phyloP scores from a whole-genome alignment of 1,140 invertebrate species.

The Drosophila trapezifrons region DNA sequence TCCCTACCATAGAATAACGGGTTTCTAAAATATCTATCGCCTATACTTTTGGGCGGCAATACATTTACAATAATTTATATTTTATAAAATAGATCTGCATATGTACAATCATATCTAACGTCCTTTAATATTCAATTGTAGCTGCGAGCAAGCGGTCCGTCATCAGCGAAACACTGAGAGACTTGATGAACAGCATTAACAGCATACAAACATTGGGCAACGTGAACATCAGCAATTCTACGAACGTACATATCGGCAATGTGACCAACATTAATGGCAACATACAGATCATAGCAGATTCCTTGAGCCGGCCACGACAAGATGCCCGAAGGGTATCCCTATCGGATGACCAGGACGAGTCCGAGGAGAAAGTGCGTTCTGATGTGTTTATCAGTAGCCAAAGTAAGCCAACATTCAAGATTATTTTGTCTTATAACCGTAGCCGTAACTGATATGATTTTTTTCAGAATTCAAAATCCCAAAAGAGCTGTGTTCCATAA shows the following conservation, averaged over 20 bases:
- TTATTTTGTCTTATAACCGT: too few species aligned
- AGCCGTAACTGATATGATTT: not conserved
- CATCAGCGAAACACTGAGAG: slow-evolving; percentile 61
- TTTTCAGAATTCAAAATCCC: slow-evolving; percentile 74
- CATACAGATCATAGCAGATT: slow-evolving; percentile 80
- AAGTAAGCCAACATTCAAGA: slow-evolving; percentile 34
- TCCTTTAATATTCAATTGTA: not conserved
- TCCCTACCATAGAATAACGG: too few species aligned
- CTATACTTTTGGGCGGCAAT: too few species aligned
- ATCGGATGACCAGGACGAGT: slow-evolving; percentile 41
- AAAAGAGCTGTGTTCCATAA: slow-evolving; percentile 65
- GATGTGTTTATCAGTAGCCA: slow-evolving; percentile 62
- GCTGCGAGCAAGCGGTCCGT: slow-evolving; percentile 39
- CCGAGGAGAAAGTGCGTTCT: slow-evolving; percentile 55
- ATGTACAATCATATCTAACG: not conserved
- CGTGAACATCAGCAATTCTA: slow-evolving; percentile 82
- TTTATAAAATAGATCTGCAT: too few species aligned
- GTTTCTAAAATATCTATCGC: too few species aligned
- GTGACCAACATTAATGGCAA: slow-evolving; percentile 84
- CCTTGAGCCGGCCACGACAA: slow-evolving; percentile 2
- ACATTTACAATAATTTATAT: not conserved
- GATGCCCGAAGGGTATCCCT: slow-evolving; percentile 32
- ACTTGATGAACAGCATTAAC: slow-evolving; percentile 73
- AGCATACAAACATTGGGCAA: slow-evolving; percentile 79
- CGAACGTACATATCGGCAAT: slow-evolving; percentile 84